Evolutionary conservation across 2,113 vertebrate genomes (phyloP).

Genomic region (Tringa solitaria): DNA sequence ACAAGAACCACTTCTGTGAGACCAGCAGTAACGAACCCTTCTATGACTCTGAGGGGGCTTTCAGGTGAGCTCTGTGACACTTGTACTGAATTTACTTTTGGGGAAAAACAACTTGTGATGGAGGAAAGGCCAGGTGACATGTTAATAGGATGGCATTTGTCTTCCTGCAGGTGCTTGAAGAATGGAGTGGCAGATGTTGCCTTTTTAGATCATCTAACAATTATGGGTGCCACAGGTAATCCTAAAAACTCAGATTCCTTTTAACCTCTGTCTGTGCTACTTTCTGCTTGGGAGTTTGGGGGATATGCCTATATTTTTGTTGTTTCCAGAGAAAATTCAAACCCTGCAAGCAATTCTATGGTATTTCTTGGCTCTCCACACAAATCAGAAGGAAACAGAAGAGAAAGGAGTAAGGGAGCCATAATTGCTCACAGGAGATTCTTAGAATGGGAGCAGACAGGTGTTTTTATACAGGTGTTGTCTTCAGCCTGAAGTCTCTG

Average conservation of each 20-base stretch:
- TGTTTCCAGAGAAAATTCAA: not conserved
- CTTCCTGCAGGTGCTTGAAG: constrained; percentile 79
- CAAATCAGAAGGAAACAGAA: not conserved
- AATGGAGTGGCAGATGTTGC: constrained; percentile 83
- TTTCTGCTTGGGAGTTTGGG: not conserved
- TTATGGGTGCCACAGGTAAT: constrained; percentile 80
- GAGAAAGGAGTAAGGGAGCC: not conserved
- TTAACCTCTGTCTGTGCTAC: not conserved
- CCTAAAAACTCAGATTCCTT: not conserved
- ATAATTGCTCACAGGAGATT: not conserved
- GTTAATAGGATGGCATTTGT: not conserved
- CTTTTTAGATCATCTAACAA: constrained; percentile 84
- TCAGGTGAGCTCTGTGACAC: constrained; percentile 75
- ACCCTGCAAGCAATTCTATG: not conserved
- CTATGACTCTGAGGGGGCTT: constrained; percentile 86
- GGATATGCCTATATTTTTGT: not conserved
- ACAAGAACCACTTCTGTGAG: constrained; percentile 87
- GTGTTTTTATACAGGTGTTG: not conserved
- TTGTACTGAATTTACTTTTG: not conserved
- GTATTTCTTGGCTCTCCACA: not conserved
- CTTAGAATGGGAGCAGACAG: not conserved
- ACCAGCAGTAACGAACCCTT: constrained; percentile 85
- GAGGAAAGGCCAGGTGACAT: not conserved
- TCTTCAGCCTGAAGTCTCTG: not conserved
- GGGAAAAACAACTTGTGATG: not conserved